These are phyloP conservation scores for Prionailurus bengalensis DNA, from an alignment of 2,113 vertebrate genomes.

Conservation along the genomic window DNA sequence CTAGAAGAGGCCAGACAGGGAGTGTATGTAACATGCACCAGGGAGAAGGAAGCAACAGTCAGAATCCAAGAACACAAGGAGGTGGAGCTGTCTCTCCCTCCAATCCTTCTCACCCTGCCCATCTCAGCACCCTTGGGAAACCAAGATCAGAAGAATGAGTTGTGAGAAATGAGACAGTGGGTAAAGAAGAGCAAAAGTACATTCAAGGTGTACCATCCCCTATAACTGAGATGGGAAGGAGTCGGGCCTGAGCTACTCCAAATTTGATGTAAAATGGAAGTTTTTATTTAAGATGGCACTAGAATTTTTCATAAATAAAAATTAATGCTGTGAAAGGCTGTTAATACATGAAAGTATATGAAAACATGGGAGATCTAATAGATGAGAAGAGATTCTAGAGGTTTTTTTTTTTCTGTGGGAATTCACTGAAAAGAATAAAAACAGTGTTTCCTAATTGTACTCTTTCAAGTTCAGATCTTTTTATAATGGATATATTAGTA, in stretches of 20 bases:
- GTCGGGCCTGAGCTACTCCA: not conserved
- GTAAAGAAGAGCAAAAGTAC: not conserved
- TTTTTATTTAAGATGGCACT: not conserved
- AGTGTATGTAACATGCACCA: not conserved
- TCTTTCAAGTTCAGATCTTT: not conserved
- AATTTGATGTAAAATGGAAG: no score
- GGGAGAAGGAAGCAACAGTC: not conserved
- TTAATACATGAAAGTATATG: not conserved
- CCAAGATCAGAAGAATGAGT: not conserved
- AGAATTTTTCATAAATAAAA: not conserved
- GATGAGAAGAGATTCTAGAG: not conserved
- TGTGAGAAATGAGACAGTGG: not conserved
- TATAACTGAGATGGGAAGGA: not conserved
- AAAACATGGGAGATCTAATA: not conserved
- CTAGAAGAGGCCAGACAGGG: not conserved
- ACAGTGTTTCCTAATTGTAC: not conserved
- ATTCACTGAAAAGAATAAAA: not conserved
- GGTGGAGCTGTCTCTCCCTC: no score
- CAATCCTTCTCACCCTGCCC: not conserved
- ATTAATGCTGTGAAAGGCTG: not conserved
- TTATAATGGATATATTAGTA: not conserved
- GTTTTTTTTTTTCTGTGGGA: not conserved
- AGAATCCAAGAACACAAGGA: not conserved
- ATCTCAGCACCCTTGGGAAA: not conserved
- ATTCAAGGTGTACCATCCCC: not conserved